A percentile compares a stretch with the other conserved stretches of the same genome.
Conservation (phyloP, 2,888 invertebrate species). For the Calliscelio sp. region DNA sequence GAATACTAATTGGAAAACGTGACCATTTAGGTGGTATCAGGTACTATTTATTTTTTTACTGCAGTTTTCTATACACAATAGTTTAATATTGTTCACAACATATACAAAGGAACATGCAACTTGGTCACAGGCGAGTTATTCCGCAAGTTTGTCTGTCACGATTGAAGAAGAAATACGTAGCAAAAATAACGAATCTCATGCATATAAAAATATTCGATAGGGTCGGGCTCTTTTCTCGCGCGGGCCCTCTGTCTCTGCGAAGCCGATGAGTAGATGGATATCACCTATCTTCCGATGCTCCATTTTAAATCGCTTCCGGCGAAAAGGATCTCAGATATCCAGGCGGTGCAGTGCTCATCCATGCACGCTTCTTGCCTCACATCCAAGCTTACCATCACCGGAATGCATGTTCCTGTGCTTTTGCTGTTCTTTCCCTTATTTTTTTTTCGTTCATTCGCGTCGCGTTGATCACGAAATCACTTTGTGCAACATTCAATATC, state of each 20-base stretch:
- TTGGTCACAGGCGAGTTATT: conserved; percentile 55
- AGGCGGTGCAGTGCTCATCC: conserved; percentile 63
- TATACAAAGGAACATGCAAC: conserved; percentile 21
- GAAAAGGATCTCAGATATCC: conserved; percentile 66
- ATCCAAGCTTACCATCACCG: conserved; percentile 59
- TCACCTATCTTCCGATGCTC: conserved; percentile 63
- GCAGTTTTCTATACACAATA: too few relatives aligned
- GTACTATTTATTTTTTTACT: too few relatives aligned
- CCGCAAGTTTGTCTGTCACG: conserved; percentile 70
- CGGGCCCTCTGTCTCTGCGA: conserved; percentile 56
- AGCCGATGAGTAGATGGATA: conserved; percentile 65
- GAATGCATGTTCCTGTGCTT: conserved; percentile 47
- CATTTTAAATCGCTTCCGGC: conserved; percentile 71
- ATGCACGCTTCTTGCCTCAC: conserved; percentile 68
- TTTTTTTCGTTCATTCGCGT: conserved; percentile 44
- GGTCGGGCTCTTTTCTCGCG: conserved; percentile 69
- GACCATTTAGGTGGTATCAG: too few relatives aligned
- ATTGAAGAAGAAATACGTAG: conserved; percentile 66
- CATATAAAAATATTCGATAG: conserved; percentile 84
- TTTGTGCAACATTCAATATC: conserved; percentile 58
- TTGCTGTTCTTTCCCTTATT: conserved; percentile 14
- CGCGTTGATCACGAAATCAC: conserved; percentile 66
- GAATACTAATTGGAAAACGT: too few relatives aligned
- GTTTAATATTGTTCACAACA: too few relatives aligned
- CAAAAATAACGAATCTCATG: conserved; percentile 81